phyloP scores from a whole-genome alignment of 2,113 vertebrate genomes.

The Willisornis vidua region DNA sequence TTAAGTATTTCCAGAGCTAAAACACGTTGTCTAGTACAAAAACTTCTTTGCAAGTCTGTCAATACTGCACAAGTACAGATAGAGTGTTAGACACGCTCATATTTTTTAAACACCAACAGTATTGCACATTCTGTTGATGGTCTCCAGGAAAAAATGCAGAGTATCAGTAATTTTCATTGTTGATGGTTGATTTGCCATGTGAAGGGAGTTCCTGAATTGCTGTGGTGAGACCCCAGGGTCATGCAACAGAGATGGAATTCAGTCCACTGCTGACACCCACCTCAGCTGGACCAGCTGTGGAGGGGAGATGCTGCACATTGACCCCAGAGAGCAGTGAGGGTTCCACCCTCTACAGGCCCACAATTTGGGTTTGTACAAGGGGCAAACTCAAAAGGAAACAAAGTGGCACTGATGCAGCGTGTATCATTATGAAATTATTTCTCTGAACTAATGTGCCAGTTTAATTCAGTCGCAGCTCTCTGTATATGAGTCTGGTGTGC shows the following conservation, averaged over 20 bases:
- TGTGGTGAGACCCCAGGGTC: background rate
- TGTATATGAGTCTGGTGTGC: background rate
- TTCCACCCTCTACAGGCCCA: background rate
- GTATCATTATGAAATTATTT: background rate
- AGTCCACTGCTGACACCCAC: background rate
- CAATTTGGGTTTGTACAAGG: background rate
- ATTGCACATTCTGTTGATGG: background rate
- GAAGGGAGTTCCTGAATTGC: rapidly evolving
- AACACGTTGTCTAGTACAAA: background rate
- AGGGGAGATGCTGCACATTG: background rate
- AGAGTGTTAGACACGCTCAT: background rate
- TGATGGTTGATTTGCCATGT: rapidly evolving
- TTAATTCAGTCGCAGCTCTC: background rate
- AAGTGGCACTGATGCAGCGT: background rate
- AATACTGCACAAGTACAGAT: background rate
- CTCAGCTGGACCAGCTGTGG: rapidly evolving
- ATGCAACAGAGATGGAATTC: rapidly evolving
- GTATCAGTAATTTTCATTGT: background rate
- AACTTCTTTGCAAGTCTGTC: background rate
- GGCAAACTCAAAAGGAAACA: background rate
- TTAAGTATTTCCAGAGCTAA: background rate
- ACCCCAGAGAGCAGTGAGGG: background rate
- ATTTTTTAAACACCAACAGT: background rate
- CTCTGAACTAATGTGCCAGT: background rate
- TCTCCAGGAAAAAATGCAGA: background rate